A percentile compares a stretch with the other conserved stretches of the same genome.
Evolutionary conservation across 2,113 vertebrate genomes (phyloP).

Genomic region (Cynocephalus volans): DNA sequence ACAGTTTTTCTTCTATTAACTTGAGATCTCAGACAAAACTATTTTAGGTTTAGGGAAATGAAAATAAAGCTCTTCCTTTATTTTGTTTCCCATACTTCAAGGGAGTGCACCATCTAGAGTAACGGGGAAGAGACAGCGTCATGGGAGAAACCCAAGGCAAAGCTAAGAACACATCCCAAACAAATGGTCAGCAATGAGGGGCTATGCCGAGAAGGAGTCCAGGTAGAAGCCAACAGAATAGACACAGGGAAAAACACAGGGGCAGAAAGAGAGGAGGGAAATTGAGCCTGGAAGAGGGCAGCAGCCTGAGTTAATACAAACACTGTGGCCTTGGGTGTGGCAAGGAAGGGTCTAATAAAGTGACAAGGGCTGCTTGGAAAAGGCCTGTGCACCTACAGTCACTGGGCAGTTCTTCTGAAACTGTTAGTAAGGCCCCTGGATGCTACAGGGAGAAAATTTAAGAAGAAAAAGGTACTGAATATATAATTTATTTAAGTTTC

Average conservation of each 20-base stretch:
- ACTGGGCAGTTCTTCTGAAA: not conserved
- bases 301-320: not conserved
- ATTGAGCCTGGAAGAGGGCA: not conserved
- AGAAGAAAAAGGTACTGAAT: not conserved
- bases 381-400: not conserved
- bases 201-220: not conserved
- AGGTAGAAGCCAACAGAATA: not conserved
- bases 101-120: not conserved
- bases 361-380: not conserved
- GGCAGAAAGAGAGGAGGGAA: not conserved
- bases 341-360: not conserved
- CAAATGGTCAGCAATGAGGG: not conserved
- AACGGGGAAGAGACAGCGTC: not conserved
- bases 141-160: not conserved
- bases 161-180: not conserved
- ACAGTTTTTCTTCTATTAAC: not conserved
- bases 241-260: not conserved
- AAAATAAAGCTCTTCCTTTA: not conserved
- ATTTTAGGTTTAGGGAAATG: not conserved
- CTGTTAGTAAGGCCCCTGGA: not conserved
- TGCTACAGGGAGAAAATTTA: not conserved
- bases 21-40: not conserved
- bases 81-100: not conserved
- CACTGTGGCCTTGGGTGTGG: not conserved
- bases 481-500: not conserved